Base-by-base conservation (phyloP, 2,888 invertebrate species). In the Thereva nobilitata region DNA sequence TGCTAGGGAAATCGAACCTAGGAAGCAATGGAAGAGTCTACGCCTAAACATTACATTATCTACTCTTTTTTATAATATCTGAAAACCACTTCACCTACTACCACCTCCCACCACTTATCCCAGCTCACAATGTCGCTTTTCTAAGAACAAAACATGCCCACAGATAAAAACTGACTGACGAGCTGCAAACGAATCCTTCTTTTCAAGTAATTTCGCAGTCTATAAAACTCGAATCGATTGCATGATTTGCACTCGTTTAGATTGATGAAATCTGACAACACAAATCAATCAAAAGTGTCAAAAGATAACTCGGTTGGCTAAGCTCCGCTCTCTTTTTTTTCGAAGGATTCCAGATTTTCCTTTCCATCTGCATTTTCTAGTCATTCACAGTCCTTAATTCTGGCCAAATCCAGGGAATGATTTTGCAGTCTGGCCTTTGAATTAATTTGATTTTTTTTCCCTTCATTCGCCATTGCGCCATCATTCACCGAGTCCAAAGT, bases 281-380 rank as follows among this genome's bases (percentile, higher is more conserved):
- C 59, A 59, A 59, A 59, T 59, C 59, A 59, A 59, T 59, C 59
- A 59, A 37, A 59, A 59, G 12, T 47, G 47, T 45, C 45, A 59
- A 12, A 42, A 38, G 47, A 47, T 59, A 47, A 35, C 38, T 47
- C 47, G 10, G 47, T 12, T 59, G 59, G 49, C 10, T 45, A 38
- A 59, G 47, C 59, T 59, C 38, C 47, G 38, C n/a, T 59, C 34
- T 44, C 42, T 41, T 41, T 56, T n/a, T 56, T 35, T 23, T 35
- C 44, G 56, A 56, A 44, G 44, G 12, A 38, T 53, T 53, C n/a
- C 35, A n/a, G 10, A 52, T 38, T 52, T 52, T 52, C 52, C n/a
- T 53, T 38, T 35, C 10, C 35, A 37, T n/a, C 37, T 9, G 12
- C 10, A 7, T 34, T 38, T 2, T 12, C 38, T 4, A n/a, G 23